Conservation (phyloP, 1,140 invertebrate species). For the Drosophila parvula region DNA sequence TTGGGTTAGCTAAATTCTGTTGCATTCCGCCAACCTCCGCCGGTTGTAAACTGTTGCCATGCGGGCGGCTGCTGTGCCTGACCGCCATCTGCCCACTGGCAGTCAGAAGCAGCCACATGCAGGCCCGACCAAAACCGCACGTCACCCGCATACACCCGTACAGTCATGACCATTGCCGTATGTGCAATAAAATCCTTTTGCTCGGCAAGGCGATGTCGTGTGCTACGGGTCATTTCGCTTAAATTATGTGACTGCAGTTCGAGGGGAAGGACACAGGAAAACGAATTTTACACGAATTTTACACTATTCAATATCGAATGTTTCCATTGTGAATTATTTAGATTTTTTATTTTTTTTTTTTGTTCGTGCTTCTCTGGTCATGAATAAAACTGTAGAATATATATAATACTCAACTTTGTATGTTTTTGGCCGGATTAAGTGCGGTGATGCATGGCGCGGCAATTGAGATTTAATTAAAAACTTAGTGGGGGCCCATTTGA, state of each 20-base stretch:
- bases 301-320: slow-evolving; percentile 35
- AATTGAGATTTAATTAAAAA: slow-evolving; percentile 54
- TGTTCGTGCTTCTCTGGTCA: slow-evolving; percentile 8
- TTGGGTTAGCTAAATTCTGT: not conserved
- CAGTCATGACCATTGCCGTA: slow-evolving; percentile 57
- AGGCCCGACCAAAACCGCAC: slow-evolving; percentile 61
- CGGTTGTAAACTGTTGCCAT: slow-evolving; percentile 33
- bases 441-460: slow-evolving; percentile 45
- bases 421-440: slow-evolving; percentile 45
- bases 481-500: slow-evolving; percentile 44
- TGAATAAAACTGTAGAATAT: slow-evolving; percentile 12
- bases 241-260: slow-evolving; percentile 57
- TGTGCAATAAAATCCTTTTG: slow-evolving; percentile 44
- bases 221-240: slow-evolving; percentile 66
- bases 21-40: slow-evolving; percentile 7
- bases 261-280: slow-evolving; percentile 7
- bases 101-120: slow-evolving; percentile 36
- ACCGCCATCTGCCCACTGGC: slow-evolving; percentile 52
- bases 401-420: slow-evolving; percentile 20
- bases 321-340: slow-evolving; percentile 21
- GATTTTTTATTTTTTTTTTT: slow-evolving; percentile 1
- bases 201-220: slow-evolving; percentile 53
- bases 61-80: slow-evolving; percentile 27
- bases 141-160: slow-evolving; percentile 61
- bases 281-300: slow-evolving; percentile 36